Base-by-base conservation (phyloP, 2,888 invertebrate genomes). In the Beris morrisii region DNA sequence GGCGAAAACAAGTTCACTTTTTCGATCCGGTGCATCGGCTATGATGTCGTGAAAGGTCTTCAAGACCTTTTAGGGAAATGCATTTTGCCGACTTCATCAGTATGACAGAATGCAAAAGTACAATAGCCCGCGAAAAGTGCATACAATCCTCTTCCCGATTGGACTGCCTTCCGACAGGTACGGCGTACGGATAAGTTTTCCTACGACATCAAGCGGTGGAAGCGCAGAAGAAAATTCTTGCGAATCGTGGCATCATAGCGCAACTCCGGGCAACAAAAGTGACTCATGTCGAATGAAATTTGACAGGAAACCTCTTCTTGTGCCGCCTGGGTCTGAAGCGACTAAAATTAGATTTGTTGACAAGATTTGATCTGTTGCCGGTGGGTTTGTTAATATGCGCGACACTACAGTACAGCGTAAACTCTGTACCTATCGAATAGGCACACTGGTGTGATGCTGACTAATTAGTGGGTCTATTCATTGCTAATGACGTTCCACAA, bases 1-100 rank as follows among this genome's bases (percentile, higher is more conserved):
- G 66, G 66, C 61, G 55, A 66, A 63, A 55, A 55, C 66, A 63
- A 61, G 50, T 52, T 38, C 50, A 61, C 52, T 28, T 50, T 12
- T 38, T 46, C 30, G 46, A 9, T 4, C 12, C 56, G 32, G 15
- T 61, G 61, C 50, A 61, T 15, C 38, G 13, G 11, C 31, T 30
- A 9, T 32, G 32, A 48, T 13, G 4, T 50, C 15, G 52, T 38
- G 38, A 13, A 12, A 48, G 28, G 28, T 43, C 43, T 9, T 7
- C 22, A 45, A 48, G 59, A 59, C 59, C 59, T 48, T 61, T 61
- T 61, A 61, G 13, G 61, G 61, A 50, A 61, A 46, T 58, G 12
- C 13, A 5, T 56, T 43, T 56, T 56, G 56, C 56, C 30, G 32
- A 15, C 48, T n/a, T 48, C n/a, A 46, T n/a, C 15, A 43, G 32